Percentiles rank a stretch among this genome's conserved stretches.
Conservation (phyloP, 37 sponge, comb jelly and placozoan genomes). For the Cliona cf. orientalis region DNA sequence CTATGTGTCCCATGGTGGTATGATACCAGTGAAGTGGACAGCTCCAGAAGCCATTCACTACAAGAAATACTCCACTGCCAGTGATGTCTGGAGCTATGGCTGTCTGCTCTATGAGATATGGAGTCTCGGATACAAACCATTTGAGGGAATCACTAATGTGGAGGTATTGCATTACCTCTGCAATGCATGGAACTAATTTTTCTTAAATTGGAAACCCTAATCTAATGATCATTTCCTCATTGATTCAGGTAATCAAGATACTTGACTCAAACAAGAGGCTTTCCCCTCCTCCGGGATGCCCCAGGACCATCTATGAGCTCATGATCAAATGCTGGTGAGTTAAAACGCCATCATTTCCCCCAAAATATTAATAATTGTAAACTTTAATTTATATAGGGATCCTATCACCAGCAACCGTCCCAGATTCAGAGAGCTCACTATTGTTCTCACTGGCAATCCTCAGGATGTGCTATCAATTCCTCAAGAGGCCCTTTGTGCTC, state of each 20-base stretch:
- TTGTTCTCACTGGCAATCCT: not conserved
- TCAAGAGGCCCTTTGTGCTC: not conserved
- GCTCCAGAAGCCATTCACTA: not conserved
- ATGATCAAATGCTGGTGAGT: constrained; percentile 37
- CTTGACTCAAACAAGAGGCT: not conserved
- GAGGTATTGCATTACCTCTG: too few relatives aligned
- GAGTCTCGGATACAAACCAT: not conserved
- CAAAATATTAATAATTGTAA: not conserved
- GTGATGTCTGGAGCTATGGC: constrained; percentile 9
- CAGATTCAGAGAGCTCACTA: not conserved
- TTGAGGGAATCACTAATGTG: not conserved
- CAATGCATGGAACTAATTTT: not conserved
- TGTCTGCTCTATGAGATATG: constrained; percentile 4
- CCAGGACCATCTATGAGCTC: constrained; percentile 18
- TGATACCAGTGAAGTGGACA: constrained; percentile 1
- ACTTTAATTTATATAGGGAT: constrained; percentile 11
- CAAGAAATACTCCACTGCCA: not conserved
- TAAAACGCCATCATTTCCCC: not conserved
- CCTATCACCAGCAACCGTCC: not conserved
- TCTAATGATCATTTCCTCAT: not conserved
- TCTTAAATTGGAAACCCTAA: not conserved
- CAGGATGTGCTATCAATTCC: not conserved
- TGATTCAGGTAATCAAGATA: constrained; percentile 2
- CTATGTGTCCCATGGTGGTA: constrained; percentile 1
- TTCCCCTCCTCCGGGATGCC: constrained; percentile 37